phyloP scores from a whole-genome alignment of 1,140 invertebrate genomes.

The Maniola jurtina region DNA sequence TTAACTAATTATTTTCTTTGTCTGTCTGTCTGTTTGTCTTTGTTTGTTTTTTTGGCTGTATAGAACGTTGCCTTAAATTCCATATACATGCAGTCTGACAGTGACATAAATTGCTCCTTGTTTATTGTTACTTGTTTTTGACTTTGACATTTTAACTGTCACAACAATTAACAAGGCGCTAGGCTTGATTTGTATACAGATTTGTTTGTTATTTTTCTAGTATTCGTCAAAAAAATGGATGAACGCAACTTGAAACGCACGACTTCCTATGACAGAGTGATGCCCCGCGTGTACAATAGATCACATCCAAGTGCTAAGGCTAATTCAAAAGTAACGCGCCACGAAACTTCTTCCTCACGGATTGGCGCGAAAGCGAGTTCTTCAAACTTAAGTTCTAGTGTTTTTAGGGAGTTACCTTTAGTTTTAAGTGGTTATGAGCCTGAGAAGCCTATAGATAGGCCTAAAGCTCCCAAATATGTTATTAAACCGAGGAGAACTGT shows the following conservation, averaged over 20 bases:
- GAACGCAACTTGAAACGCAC: slow-evolving; percentile 35
- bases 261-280: slow-evolving; percentile 56
- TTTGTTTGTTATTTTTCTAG: slow-evolving; percentile 9
- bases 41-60: too few relatives aligned
- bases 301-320: slow-evolving; percentile 40
- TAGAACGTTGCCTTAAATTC: too few relatives aligned
- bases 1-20: too few relatives aligned
- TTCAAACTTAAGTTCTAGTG: slow-evolving; percentile 49
- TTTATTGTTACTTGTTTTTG: background rate
- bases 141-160: background rate
- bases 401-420: slow-evolving; percentile 58
- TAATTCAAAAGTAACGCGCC: slow-evolving; percentile 47
- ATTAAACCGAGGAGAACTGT: slow-evolving; percentile 61
- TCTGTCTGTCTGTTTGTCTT: too few relatives aligned
- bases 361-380: slow-evolving; percentile 61
- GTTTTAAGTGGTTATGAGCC: slow-evolving; percentile 59
- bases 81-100: too few relatives aligned
- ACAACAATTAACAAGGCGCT: slow-evolving; percentile 27
- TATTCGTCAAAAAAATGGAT: slow-evolving; percentile 36
- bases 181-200: slow-evolving; percentile 27
- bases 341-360: slow-evolving; percentile 40
- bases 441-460: slow-evolving; percentile 35
- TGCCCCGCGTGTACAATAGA: slow-evolving; percentile 53
- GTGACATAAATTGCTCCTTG: too few relatives aligned
- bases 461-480: slow-evolving; percentile 37